Percentiles rank a stretch among this genome's conserved stretches.
These are phyloP conservation scores for Laupala kohalensis DNA, from an alignment of 1,140 invertebrate species.

Conservation along the genomic window DNA sequence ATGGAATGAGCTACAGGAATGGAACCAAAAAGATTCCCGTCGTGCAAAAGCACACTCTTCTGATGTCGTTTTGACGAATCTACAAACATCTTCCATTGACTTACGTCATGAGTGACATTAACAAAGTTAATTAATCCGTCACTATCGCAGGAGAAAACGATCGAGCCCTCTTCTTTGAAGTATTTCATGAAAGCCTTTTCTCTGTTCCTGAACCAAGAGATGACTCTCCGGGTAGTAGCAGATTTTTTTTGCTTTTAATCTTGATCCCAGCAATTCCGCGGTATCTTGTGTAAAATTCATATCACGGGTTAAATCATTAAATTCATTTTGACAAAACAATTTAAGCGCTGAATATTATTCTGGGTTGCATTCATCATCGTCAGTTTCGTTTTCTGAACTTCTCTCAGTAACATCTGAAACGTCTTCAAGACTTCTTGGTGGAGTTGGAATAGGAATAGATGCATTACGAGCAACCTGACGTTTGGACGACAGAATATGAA, in stretches of 20 bases:
- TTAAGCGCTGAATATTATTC: neutral
- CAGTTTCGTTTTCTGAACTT: neutral
- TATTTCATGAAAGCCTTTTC: no score
- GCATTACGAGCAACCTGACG: neutral
- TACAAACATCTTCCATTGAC: no score
- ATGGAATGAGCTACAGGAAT: no score
- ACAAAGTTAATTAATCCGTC: no score
- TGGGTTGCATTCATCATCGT: neutral
- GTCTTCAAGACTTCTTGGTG: neutral
- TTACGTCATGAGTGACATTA: no score
- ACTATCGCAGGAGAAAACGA: no score
- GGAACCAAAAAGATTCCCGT: no score
- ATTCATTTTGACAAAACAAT: neutral
- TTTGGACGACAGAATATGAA: neutral
- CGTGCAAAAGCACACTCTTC: no score
- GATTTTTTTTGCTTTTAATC: neutral
- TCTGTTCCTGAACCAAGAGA: no score
- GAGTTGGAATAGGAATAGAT: neutral
- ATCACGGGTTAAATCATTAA: neutral
- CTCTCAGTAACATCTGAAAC: neutral
- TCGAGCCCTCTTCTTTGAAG: no score
- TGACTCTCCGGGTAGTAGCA: no score
- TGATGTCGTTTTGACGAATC: no score
- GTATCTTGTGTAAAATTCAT: neutral
- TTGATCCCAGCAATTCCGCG: neutral